Evolutionary conservation across 2,113 vertebrate genomes (phyloP).

Genomic region (Tylochromis polylepis): DNA sequence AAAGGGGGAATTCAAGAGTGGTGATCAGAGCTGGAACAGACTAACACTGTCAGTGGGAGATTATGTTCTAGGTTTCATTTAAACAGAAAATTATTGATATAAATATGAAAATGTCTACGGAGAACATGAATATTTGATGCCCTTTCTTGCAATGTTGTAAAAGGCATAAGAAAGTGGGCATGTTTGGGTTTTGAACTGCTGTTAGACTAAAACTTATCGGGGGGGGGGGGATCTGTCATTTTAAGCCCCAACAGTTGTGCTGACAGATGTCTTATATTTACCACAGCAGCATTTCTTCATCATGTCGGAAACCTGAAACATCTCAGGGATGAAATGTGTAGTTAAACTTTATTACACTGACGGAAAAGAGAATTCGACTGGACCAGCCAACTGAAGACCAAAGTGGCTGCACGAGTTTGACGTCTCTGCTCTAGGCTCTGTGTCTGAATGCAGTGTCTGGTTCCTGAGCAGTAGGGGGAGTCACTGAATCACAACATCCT

Average conservation of each 20-base stretch:
- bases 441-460: neutral
- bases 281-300: neutral
- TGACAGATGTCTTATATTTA: neutral
- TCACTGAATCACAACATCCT: neutral
- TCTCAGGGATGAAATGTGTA: neutral
- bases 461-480: conserved; percentile 21
- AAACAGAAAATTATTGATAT: neutral
- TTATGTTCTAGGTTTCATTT: neutral
- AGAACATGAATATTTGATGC: neutral
- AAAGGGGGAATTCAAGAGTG: conserved; percentile 58
- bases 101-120: neutral
- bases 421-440: neutral
- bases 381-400: neutral
- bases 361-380: neutral
- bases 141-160: neutral
- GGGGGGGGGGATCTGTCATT: accelerated
- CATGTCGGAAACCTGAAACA: neutral
- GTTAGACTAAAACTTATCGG: neutral
- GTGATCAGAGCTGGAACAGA: conserved; percentile 53
- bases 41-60: conserved; percentile 35
- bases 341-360: neutral
- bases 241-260: neutral
- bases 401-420: neutral
- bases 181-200: neutral
- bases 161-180: neutral